phyloP scores from a whole-genome alignment of 2,113 vertebrate genomes.

The Hiodon tergisus region DNA sequence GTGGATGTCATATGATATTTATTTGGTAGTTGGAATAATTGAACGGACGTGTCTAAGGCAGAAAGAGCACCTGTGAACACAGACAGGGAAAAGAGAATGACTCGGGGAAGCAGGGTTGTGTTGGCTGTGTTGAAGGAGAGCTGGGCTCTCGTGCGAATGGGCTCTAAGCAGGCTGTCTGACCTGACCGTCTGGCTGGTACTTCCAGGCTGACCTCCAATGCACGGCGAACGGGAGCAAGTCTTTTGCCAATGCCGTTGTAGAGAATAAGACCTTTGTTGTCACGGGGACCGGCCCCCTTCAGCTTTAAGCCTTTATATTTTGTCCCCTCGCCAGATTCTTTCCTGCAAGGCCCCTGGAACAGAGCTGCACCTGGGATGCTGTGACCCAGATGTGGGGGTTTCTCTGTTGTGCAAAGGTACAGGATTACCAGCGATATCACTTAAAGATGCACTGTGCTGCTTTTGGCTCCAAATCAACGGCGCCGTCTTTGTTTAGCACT shows the following conservation, averaged over 20 bases:
- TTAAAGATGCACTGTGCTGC: background rate
- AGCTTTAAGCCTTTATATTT: background rate
- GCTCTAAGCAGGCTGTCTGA: no score
- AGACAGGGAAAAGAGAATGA: no score
- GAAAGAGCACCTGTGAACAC: no score
- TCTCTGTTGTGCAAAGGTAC: constrained; percentile 14
- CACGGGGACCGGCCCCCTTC: background rate
- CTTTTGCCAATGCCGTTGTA: background rate
- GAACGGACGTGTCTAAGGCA: no score
- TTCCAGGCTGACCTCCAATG: no score
- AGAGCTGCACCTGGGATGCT: constrained; percentile 5
- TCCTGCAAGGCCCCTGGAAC: background rate
- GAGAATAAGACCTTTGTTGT: background rate
- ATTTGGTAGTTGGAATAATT: no score
- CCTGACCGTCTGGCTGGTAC: no score
- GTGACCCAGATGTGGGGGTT: background rate
- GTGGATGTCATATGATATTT: background rate
- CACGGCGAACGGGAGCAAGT: background rate
- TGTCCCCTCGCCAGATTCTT: background rate
- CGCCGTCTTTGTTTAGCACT: background rate
- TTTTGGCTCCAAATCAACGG: background rate
- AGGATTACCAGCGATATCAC: constrained; percentile 13
- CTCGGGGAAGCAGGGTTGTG: no score
- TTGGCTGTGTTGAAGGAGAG: no score
- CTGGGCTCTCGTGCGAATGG: no score